A percentile compares a stretch with the other conserved stretches of the same genome.
phyloP scores from a whole-genome alignment of 1,140 invertebrate genomes.

The Dysdera silvatica region DNA sequence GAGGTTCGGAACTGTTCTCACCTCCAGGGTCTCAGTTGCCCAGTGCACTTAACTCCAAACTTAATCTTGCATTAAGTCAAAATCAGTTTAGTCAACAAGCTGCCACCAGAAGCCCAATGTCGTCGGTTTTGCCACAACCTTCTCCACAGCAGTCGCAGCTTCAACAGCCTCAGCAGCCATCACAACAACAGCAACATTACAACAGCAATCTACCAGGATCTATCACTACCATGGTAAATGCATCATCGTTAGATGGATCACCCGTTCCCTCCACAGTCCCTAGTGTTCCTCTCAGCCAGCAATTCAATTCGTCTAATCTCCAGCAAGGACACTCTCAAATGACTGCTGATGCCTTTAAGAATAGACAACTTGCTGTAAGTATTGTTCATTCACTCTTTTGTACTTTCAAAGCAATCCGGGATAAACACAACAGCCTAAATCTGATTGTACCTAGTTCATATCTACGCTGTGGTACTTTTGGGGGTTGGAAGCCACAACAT shows the following conservation, averaged over 20 bases:
- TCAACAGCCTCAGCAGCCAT: conserved; percentile 15
- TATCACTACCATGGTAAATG: too few species aligned
- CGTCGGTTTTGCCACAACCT: conserved; percentile 10
- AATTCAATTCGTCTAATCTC: conserved; percentile 13
- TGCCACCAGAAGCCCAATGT: conserved; percentile 18
- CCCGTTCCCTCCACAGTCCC: conserved; percentile 6
- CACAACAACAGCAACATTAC: conserved; percentile 19
- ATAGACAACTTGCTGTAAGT: conserved; percentile 25
- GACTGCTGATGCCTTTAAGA: conserved; percentile 21
- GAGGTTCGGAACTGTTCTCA: conserved; percentile 13
- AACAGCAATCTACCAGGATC: too few species aligned
- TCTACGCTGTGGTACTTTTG: too few species aligned
- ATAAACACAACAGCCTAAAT: too few species aligned
- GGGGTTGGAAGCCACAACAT: too few species aligned
- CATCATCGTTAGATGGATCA: conserved; percentile 8
- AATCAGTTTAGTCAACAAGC: conserved; percentile 18
- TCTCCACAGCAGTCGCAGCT: conserved; percentile 15
- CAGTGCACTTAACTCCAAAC: conserved; percentile 6
- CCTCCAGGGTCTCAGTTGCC: conserved; percentile 13
- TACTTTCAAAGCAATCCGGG: too few species aligned
- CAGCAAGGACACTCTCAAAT: conserved; percentile 19
- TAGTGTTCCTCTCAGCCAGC: conserved; percentile 8
- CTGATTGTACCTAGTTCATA: too few species aligned
- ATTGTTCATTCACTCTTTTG: neutral
- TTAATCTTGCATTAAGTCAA: conserved; percentile 23